Evolutionary conservation across 2,797 vertebrate species (phyloP), one percentile per base, ranked within the genome.

Genomic region (Ctenochaetus hawaiiensis): DNA sequence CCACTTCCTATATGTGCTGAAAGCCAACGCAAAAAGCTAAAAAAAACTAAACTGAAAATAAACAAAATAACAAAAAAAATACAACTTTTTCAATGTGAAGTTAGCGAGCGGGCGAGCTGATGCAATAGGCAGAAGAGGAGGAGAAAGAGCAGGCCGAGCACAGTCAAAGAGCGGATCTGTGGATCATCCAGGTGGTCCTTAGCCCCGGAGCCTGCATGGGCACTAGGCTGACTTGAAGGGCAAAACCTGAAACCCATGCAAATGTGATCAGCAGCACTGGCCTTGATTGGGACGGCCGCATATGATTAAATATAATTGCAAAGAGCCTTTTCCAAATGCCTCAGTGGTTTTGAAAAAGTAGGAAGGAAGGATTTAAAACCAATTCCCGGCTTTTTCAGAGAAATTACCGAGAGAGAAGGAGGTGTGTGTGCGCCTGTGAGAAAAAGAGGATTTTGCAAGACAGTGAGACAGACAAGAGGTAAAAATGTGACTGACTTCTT

Each of bases 221-320:
- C 85, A 91, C 72, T 68, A 65, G 83, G 73, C 84, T 86, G 89
- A 92, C 77, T 75, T 80, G 82, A 84, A 81, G 88, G 82, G 82
- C 81, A 92, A 89, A 95, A 95, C 91, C 91, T 94, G 93, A 95
- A 94, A 94, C 93, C 91, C 90, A 91, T 92, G 92, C 92, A 95
- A 95, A 96, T 94, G 93, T 91, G 93, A 95, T 94, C 93, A 93
- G 80, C 86, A 89, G 89, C 84, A 92, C 88, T 48, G 60, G 73
- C 72, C 89, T 90, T 95, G 94, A 95, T 95, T 95, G 93, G 91
- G 88, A 88, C 87, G 91, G 88, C 93, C 88, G 90, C 85, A 81
- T 95, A 93, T 91, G 92, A 95, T 96, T 95, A 95, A 93, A 93
- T 88, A 85, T 93, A 94, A 96, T 95, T 94, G 89, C 92, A 91